phyloP scores from a whole-genome alignment of 2,888 invertebrate species.

The Acleris sparsana region DNA sequence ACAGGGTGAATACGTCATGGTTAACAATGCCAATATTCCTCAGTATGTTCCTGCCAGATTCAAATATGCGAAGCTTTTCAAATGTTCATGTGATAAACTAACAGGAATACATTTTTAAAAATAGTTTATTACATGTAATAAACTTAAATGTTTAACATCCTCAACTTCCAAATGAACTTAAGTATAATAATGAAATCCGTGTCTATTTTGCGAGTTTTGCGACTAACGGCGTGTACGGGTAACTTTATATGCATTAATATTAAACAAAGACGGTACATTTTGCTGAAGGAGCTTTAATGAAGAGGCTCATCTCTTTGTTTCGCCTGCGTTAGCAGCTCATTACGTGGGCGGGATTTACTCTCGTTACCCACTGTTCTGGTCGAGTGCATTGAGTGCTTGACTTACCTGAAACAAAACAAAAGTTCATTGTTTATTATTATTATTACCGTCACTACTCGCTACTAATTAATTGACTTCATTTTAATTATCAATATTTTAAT shows the following conservation, averaged over 20 bases:
- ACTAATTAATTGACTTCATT: no score
- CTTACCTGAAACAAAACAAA: slow-evolving; percentile 46
- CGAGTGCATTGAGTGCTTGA: slow-evolving; percentile 1
- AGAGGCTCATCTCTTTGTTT: slow-evolving; percentile 70
- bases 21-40: no score
- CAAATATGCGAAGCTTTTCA: no score
- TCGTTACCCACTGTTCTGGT: slow-evolving; percentile 47
- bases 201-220: background rate
- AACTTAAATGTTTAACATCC: no score
- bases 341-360: slow-evolving; percentile 72
- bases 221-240: slow-evolving; percentile 9
- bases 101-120: background rate
- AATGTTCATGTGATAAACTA: no score
- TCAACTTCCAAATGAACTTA: no score
- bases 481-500: no score
- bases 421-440: background rate
- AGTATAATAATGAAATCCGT: background rate
- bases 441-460: no score
- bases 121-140: background rate
- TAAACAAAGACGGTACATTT: slow-evolving; percentile 26
- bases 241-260: slow-evolving; percentile 31
- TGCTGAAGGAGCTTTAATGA: slow-evolving; percentile 55
- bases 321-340: slow-evolving; percentile 78
- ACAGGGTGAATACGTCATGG: no score
- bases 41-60: no score